Base-by-base conservation (phyloP, 2,888 invertebrate genomes). In the Pyrocoelia pectoralis region DNA sequence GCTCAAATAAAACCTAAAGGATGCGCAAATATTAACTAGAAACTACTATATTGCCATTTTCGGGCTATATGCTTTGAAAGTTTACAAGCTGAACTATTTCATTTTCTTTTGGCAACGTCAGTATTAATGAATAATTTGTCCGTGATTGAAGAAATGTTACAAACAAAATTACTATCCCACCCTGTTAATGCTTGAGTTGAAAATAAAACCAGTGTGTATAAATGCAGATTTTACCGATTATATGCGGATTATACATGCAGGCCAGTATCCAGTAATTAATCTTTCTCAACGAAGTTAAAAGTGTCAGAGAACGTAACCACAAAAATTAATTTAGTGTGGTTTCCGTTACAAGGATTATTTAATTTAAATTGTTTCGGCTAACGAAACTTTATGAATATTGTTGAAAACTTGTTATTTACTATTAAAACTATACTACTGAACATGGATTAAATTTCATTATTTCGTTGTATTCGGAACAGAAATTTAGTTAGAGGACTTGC, bases 241-340 rank as follows among this genome's bases (percentile, higher is more conserved):
- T 33, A n/a, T 33, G 10, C 9, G 33, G 33, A 33, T 33, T 33
- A 33, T 33, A 33, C 33, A 33, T 33, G 8, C 33, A n/a, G n/a
- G n/a, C n/a, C n/a, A n/a, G n/a, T 33, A n/a, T n/a, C 33, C 33
- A 33, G 33, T 33, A 33, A 33, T 33, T 33, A 33, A 33, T 33
- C 33, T 33, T 33, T 33, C 33, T 33, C n/a, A 33, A 33, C 33
- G 8, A 33, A 33, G 33, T n/a, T 33, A 33, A 33, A 33, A 10
- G 10, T 33, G 33, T 33, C 33, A 33, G n/a, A 33, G 33, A n/a
- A 33, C n/a, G n/a, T 33, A 8, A 33, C 33, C 33, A 33, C 33
- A 33, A 33, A 33, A 33, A 33, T 33, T 33, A 33, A 33, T 33
- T 33, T 8, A 33, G 9, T n/a, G 33, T 33, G 33, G 33, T 33